A percentile compares a stretch with the other conserved stretches of the same genome.
phyloP scores from a whole-genome alignment of 2,888 invertebrate species.

The Temnothorax unifasciatus region DNA sequence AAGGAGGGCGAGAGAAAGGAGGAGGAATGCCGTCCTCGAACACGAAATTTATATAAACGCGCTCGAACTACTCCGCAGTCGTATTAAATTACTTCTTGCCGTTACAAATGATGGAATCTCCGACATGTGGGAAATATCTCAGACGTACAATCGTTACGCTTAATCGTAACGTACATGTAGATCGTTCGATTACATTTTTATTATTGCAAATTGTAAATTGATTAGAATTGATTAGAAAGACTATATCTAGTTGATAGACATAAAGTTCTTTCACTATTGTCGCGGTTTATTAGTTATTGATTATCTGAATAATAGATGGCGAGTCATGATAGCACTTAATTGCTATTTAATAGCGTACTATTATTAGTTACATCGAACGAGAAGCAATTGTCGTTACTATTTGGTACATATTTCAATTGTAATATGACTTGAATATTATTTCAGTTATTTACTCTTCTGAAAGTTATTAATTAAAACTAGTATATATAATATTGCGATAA shows the following conservation, averaged over 20 bases:
- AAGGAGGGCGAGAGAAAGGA: slow-evolving; percentile 39
- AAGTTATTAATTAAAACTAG: background rate
- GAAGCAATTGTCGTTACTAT: background rate
- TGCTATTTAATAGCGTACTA: slow-evolving; percentile 16
- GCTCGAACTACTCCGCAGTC: slow-evolving; percentile 29
- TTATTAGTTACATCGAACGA: background rate
- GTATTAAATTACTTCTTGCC: slow-evolving; percentile 40
- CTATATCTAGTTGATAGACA: background rate
- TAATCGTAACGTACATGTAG: background rate
- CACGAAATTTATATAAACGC: slow-evolving; percentile 45
- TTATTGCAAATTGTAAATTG: slow-evolving; percentile 1
- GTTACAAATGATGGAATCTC: slow-evolving; percentile 34
- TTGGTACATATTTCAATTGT: background rate
- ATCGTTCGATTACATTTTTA: background rate
- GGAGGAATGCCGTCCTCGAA: slow-evolving; percentile 39
- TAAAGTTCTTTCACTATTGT: background rate
- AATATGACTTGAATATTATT: background rate
- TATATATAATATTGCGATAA: background rate
- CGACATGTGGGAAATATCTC: background rate
- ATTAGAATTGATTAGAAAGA: slow-evolving; percentile 4
- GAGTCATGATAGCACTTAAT: slow-evolving; percentile 6
- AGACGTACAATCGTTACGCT: background rate
- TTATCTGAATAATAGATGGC: slow-evolving; percentile 10
- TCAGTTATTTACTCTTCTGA: background rate
- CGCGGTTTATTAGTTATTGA: background rate